These are phyloP conservation scores for Sisyra nigra DNA, from an alignment of 2,888 invertebrate species.

Conservation along the genomic window DNA sequence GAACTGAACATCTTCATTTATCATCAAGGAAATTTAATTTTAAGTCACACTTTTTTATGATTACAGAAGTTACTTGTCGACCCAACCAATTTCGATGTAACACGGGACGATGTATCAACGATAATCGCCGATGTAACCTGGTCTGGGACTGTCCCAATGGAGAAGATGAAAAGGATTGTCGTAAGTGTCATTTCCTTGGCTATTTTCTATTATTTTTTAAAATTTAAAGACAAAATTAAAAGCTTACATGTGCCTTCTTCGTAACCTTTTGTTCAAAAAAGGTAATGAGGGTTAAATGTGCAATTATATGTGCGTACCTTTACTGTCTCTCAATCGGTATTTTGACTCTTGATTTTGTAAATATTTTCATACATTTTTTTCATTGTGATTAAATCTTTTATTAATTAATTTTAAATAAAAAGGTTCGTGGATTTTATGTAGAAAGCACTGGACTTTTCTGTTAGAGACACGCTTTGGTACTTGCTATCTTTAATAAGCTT, in stretches of 20 bases:
- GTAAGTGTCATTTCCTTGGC: conserved; percentile 31
- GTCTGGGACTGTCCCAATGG: conserved; percentile 62
- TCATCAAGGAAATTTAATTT: no score
- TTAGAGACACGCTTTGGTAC: no score
- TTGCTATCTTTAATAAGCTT: no score
- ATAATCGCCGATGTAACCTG: conserved; percentile 32
- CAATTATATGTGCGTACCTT: not conserved
- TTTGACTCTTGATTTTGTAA: not conserved
- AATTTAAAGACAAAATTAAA: not conserved
- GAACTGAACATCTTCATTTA: no score
- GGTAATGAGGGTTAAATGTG: not conserved
- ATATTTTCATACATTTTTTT: no score
- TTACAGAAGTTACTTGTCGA: conserved; percentile 22
- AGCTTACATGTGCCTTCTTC: not conserved
- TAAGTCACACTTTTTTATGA: no score
- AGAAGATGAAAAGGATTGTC: conserved; percentile 64
- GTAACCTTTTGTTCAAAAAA: not conserved
- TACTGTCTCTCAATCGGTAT: not conserved
- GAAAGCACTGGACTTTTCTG: no score
- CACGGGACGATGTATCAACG: conserved; percentile 34
- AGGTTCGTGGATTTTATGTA: no score
- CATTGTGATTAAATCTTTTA: no score
- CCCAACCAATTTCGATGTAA: conserved; percentile 36
- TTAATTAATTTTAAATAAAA: no score
- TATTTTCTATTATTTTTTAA: not conserved